Evolutionary conservation across 2,888 invertebrate genomes (phyloP).

Genomic region (Eulithis testata): DNA sequence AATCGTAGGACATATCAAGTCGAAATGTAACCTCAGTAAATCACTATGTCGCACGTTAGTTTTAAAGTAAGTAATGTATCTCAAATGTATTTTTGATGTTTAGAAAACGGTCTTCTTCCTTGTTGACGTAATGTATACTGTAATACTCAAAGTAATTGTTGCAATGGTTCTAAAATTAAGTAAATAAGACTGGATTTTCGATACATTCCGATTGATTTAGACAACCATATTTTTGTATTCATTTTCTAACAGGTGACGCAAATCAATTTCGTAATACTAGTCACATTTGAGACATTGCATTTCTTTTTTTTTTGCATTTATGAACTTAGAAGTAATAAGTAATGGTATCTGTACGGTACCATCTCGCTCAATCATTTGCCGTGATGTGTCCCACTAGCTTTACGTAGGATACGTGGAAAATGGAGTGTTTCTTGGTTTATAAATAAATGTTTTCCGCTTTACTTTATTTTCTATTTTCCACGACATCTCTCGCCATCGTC

Average conservation of each 20-base stretch:
- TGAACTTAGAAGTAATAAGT: slow-evolving; percentile 46
- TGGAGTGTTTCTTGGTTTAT: slow-evolving; percentile 57
- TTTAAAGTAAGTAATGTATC: slow-evolving; percentile 45
- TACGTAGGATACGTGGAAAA: slow-evolving; percentile 64
- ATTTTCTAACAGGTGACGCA: slow-evolving; percentile 35
- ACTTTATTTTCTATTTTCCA: slow-evolving; percentile 76
- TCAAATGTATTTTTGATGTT: slow-evolving; percentile 62
- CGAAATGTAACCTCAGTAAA: slow-evolving; percentile 46
- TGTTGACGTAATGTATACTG: slow-evolving; percentile 44
- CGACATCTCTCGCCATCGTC: slow-evolving; percentile 41
- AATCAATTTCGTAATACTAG: slow-evolving; percentile 41
- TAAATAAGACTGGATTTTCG: slow-evolving; percentile 52
- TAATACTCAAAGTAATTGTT: slow-evolving; percentile 48
- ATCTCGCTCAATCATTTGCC: slow-evolving; percentile 38
- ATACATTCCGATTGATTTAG: slow-evolving; percentile 52
- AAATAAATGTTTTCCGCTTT: slow-evolving; percentile 63
- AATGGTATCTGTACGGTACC: slow-evolving; percentile 37
- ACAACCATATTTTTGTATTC: slow-evolving; percentile 57
- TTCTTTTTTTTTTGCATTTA: slow-evolving; percentile 48
- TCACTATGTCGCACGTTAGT: slow-evolving; percentile 46
- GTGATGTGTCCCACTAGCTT: slow-evolving; percentile 42
- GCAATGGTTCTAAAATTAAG: slow-evolving; percentile 42
- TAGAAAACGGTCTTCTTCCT: slow-evolving; percentile 48
- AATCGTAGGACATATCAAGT: slow-evolving; percentile 49
- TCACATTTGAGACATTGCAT: slow-evolving; percentile 42